These are phyloP conservation scores for Congeria kusceri DNA, from an alignment of 2,888 invertebrate species.

Conservation along the genomic window DNA sequence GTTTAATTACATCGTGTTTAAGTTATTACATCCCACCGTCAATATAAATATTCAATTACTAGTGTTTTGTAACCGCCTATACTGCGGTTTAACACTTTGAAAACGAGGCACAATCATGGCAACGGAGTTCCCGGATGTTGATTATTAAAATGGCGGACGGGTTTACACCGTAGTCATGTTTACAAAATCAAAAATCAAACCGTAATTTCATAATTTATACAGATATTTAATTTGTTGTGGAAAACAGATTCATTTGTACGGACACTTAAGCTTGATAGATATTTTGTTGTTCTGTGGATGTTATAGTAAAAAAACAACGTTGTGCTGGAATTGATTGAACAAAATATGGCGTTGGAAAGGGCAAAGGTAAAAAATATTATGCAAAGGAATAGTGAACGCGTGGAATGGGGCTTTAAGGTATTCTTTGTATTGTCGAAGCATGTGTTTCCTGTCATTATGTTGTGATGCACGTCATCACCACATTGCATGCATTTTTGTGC, in stretches of 20 bases:
- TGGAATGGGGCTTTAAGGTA: slow-evolving; percentile 9
- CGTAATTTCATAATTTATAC: not conserved
- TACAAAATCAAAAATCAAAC: slow-evolving; percentile 12
- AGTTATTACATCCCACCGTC: no score
- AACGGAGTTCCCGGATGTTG: slow-evolving; percentile 78
- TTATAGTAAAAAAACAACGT: not conserved
- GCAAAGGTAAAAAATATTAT: slow-evolving; percentile 74
- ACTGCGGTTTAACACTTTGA: no score
- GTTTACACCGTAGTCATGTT: slow-evolving; percentile 42
- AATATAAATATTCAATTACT: no score
- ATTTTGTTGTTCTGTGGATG: not conserved
- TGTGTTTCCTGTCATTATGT: no score
- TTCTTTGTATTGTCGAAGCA: slow-evolving; percentile 2
- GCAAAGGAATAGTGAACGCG: slow-evolving; percentile 18
- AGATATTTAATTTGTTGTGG: not conserved
- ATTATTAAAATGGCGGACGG: slow-evolving; percentile 76
- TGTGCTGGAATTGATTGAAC: slow-evolving; percentile 11
- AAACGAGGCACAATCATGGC: slow-evolving; percentile 73
- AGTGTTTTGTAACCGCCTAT: no score
- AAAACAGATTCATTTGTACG: not conserved
- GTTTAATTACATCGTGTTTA: no score
- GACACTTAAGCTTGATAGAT: not conserved
- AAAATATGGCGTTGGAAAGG: slow-evolving; percentile 76
- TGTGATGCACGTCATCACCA: no score
- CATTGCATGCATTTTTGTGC: no score